Conservation (phyloP, 1,140 invertebrate genomes). For the Musca domestica region DNA sequence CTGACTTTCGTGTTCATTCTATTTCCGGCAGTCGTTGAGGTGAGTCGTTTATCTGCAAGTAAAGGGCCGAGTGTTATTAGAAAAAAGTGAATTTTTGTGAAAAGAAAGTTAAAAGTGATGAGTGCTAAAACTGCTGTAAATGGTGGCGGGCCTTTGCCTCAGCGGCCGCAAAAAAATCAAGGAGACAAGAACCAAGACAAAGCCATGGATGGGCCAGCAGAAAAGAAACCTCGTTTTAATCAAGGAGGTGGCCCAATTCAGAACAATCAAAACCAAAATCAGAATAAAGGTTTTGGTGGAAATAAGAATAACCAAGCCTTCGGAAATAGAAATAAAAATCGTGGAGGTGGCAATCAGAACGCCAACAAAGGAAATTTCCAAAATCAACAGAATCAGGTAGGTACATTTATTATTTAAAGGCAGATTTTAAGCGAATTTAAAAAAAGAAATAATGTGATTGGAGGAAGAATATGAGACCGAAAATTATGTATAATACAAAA, state of each 20-base stretch:
- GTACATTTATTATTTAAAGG: not conserved
- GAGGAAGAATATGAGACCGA: not conserved
- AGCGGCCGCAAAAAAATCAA: constrained; percentile 26
- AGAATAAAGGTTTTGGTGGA: constrained; percentile 17
- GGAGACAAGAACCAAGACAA: constrained; percentile 18
- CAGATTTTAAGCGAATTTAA: too few relatives aligned
- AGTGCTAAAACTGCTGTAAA: constrained; percentile 13
- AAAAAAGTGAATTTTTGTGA: not conserved
- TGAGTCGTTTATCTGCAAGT: not conserved
- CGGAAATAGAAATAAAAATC: constrained; percentile 19
- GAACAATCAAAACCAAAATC: constrained; percentile 8
- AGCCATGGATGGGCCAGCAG: constrained; percentile 21
- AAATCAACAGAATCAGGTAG: constrained; percentile 25
- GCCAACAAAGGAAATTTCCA: constrained; percentile 22
- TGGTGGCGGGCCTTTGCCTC: constrained; percentile 22
- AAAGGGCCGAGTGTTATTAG: not conserved
- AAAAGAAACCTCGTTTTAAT: constrained; percentile 29
- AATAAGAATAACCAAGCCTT: not conserved
- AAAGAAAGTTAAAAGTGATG: constrained; percentile 1
- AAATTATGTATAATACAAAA: constrained; percentile 15
- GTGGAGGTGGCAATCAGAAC: constrained; percentile 5
- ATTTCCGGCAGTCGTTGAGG: constrained; percentile 12
- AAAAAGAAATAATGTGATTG: not conserved
- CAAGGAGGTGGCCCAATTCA: constrained; percentile 12
- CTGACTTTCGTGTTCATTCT: not conserved